Conservation (phyloP, 2,888 invertebrate genomes). For the Penaeus monodon region DNA sequence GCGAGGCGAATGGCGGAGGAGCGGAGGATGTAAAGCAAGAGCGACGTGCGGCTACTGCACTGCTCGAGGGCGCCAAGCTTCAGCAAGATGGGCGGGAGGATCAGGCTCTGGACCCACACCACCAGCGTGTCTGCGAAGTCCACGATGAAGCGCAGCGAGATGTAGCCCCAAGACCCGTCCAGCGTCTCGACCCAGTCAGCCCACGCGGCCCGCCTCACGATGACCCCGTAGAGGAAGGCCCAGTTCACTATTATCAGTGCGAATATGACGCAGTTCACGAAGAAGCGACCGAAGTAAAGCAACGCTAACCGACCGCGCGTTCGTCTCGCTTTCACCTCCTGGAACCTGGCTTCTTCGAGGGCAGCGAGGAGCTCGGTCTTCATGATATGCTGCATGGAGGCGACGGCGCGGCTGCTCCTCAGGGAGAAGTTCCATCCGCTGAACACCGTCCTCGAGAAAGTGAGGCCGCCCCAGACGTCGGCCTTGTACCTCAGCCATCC, state of each 20-base stretch:
- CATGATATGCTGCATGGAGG: slow-evolving; percentile 20
- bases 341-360: slow-evolving; percentile 37
- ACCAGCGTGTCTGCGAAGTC: slow-evolving; percentile 39
- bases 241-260: not conserved
- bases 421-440: slow-evolving; percentile 34
- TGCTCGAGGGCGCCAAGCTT: slow-evolving; percentile 40
- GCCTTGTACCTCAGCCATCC: slow-evolving; percentile 50
- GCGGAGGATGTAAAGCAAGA: slow-evolving; percentile 48
- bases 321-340: slow-evolving; percentile 6
- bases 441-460: slow-evolving; percentile 45
- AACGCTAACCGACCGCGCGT: not conserved
- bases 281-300: slow-evolving; percentile 17
- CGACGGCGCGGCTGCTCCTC: not conserved
- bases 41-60: slow-evolving; percentile 32
- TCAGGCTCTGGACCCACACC: slow-evolving; percentile 32
- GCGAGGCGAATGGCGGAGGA: slow-evolving; percentile 26
- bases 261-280: slow-evolving; percentile 18
- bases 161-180: not conserved
- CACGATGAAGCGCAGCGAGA: slow-evolving; percentile 10
- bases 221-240: slow-evolving; percentile 20
- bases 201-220: not conserved
- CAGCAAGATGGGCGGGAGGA: slow-evolving; percentile 29
- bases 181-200: not conserved
- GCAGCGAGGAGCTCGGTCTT: slow-evolving; percentile 36
- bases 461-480: slow-evolving; percentile 16